Evolutionary conservation across 1,140 invertebrate genomes (phyloP).

Genomic region (Amyelois transitella): DNA sequence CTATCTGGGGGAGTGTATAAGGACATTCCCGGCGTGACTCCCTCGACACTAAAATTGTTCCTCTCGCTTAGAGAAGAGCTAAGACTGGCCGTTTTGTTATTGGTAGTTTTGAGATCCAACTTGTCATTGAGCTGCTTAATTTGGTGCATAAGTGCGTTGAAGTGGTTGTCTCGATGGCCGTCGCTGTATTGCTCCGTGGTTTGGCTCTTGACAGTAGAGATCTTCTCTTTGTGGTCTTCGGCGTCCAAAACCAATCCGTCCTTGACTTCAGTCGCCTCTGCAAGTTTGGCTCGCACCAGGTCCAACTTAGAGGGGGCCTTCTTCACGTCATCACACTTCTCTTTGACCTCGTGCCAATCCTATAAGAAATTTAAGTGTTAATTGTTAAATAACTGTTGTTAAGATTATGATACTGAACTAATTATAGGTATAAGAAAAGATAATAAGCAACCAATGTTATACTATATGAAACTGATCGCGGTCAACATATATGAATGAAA

Average conservation of each 20-base stretch:
- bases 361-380: conserved; percentile 21
- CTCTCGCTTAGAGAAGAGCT: conserved; percentile 44
- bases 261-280: conserved; percentile 76
- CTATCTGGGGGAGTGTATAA: conserved; percentile 33
- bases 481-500: too few species aligned
- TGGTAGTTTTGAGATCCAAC: conserved; percentile 83
- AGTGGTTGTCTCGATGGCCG: conserved; percentile 85
- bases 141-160: conserved; percentile 86
- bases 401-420: too few species aligned
- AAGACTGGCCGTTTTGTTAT: conserved; percentile 67
- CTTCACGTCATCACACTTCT: conserved; percentile 47
- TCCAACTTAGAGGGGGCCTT: conserved; percentile 69
- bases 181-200: conserved; percentile 86
- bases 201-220: conserved; percentile 86
- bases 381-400: too few species aligned
- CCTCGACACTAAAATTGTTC: conserved; percentile 68
- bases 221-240: conserved; percentile 77
- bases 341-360: conserved; percentile 71
- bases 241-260: conserved; percentile 77
- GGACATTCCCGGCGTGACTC: conserved; percentile 40
- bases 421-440: too few species aligned
- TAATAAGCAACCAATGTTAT: too few species aligned
- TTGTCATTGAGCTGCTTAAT: conserved; percentile 86
- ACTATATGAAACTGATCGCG: too few species aligned
- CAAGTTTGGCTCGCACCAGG: conserved; percentile 77